A percentile compares a stretch with the other conserved stretches of the same genome.
Conservation (phyloP, 1,140 invertebrate species). For the Drosophila azteca region DNA sequence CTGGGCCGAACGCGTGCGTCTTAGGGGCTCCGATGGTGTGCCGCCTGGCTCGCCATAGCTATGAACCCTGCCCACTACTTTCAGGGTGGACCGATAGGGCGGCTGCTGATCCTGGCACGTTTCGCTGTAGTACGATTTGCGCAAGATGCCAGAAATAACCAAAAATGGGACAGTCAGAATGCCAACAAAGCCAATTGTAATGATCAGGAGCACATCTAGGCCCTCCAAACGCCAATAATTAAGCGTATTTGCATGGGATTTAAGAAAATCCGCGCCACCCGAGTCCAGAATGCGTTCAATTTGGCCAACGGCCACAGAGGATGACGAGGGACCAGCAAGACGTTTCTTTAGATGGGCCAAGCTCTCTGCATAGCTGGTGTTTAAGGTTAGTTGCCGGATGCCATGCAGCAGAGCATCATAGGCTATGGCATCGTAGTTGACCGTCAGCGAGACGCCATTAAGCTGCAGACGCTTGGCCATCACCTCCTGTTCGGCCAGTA, state of each 20-base stretch:
- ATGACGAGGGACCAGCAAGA: slow-evolving; percentile 41
- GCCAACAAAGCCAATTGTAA: slow-evolving; percentile 60
- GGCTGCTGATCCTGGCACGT: slow-evolving; percentile 30
- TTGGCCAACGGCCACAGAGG: slow-evolving; percentile 85
- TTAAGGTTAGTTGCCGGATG: slow-evolving; percentile 68
- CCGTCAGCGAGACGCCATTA: slow-evolving; percentile 58
- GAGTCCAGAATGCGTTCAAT: slow-evolving; percentile 85
- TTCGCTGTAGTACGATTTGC: slow-evolving; percentile 70
- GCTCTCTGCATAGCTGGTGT: slow-evolving; percentile 62
- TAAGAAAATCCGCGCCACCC: slow-evolving; percentile 84
- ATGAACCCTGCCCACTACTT: slow-evolving; percentile 54
- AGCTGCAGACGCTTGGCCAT: slow-evolving; percentile 84
- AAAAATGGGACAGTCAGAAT: slow-evolving; percentile 75
- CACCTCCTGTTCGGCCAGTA: slow-evolving; percentile 86
- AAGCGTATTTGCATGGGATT: slow-evolving; percentile 80
- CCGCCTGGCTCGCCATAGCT: slow-evolving; percentile 56
- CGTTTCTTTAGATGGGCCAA: slow-evolving; percentile 82
- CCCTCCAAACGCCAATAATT: slow-evolving; percentile 83
- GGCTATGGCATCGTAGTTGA: slow-evolving; percentile 58
- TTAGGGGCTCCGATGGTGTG: slow-evolving; percentile 37
- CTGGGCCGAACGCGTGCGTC: slow-evolving; percentile 64
- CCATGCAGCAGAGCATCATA: slow-evolving; percentile 66
- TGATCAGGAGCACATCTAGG: slow-evolving; percentile 83
- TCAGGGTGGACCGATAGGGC: slow-evolving; percentile 46
- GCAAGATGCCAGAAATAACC: slow-evolving; percentile 70